Conservation (phyloP, 1,140 invertebrate genomes). For the Polypedilum pembai region DNA sequence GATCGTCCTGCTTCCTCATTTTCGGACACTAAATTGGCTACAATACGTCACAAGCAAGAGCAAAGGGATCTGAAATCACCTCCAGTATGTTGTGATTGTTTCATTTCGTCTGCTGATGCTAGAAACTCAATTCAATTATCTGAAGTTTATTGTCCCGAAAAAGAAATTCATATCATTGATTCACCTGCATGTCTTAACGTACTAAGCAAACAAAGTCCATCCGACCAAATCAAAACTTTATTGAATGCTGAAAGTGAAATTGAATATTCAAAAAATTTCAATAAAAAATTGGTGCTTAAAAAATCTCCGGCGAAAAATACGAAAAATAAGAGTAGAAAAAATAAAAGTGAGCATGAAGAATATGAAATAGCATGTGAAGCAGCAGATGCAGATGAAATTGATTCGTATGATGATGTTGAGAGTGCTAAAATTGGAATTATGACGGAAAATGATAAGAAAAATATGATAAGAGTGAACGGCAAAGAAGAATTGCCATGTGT, state of each 20-base stretch:
- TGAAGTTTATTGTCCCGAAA: slow-evolving; percentile 43
- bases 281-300: slow-evolving; percentile 31
- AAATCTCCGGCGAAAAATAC: slow-evolving; percentile 32
- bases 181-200: slow-evolving; percentile 45
- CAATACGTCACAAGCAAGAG: not conserved
- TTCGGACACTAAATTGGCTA: slow-evolving; percentile 32
- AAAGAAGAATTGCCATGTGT: slow-evolving; percentile 57
- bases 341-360: slow-evolving; percentile 38
- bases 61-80: slow-evolving; percentile 33
- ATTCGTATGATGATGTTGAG: not conserved
- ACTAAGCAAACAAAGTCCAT: slow-evolving; percentile 43
- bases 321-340: slow-evolving; percentile 34
- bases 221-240: slow-evolving; percentile 39
- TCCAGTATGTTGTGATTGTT: slow-evolving; percentile 42
- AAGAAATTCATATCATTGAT: slow-evolving; percentile 43
- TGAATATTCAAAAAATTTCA: slow-evolving; percentile 30
- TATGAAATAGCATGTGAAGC: slow-evolving; percentile 55
- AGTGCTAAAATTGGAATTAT: slow-evolving; percentile 42
- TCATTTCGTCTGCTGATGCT: slow-evolving; percentile 32
- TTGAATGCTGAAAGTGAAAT: slow-evolving; percentile 42
- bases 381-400: slow-evolving; percentile 30
- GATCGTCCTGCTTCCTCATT: slow-evolving; percentile 46
- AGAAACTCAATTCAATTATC: slow-evolving; percentile 42
- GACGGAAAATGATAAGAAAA: slow-evolving; percentile 43
- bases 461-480: slow-evolving; percentile 53